A percentile compares a stretch with the other conserved stretches of the same genome.
phyloP scores from a whole-genome alignment of 2,113 vertebrate species.

The Saccopteryx leptura region DNA sequence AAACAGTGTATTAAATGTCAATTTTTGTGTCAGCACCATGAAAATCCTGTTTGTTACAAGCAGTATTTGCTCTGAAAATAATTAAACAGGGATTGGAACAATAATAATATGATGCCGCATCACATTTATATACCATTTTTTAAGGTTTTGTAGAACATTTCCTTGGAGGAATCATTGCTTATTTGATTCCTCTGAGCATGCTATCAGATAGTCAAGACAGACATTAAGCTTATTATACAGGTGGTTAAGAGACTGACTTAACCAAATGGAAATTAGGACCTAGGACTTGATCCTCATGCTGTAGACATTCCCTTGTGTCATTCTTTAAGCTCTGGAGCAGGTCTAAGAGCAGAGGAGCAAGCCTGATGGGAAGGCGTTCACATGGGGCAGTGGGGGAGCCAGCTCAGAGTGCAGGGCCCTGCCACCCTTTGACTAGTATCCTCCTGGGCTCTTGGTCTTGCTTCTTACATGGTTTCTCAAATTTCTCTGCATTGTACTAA shows the following conservation, averaged over 20 bases:
- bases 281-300: neutral
- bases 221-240: neutral
- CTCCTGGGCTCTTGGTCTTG: neutral
- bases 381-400: rapidly evolving
- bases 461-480: neutral
- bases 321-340: neutral
- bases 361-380: neutral
- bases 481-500: conserved; percentile 11
- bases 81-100: neutral
- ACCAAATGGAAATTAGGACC: neutral
- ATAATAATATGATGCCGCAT: neutral
- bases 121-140: neutral
- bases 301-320: neutral
- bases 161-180: neutral
- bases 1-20: neutral
- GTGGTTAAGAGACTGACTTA: neutral
- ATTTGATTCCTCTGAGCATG: neutral
- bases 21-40: neutral
- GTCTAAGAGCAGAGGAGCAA: neutral
- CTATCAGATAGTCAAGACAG: neutral
- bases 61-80: neutral
- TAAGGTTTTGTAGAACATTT: neutral
- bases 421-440: neutral
- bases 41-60: neutral
- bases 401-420: neutral